Base-by-base conservation (phyloP, 37 sponge, comb jelly and placozoan species). In the Oopsacas minuta region DNA sequence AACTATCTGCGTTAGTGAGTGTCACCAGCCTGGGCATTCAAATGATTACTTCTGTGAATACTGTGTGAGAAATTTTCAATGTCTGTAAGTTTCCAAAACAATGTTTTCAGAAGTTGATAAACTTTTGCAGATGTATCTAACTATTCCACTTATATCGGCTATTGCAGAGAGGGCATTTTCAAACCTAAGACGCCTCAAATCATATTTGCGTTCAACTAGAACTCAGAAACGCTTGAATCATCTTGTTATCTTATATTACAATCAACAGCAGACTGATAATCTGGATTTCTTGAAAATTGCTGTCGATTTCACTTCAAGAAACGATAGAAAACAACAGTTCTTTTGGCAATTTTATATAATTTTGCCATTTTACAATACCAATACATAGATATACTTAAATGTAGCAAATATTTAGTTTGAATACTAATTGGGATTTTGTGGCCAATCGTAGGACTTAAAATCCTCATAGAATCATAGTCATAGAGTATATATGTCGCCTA, bases 141-240 rank as follows among this genome's bases (percentile, higher is more conserved):
- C 75, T 61, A 61, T 61, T 61, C 75, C 75, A 10, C 22, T 61
- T 5, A 61, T 34, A 61, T 61, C 75, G 75, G 75, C 75, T 61
- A 61, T 12, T 61, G 75, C 75, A 61, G 75, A 61, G 75, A 61
- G 75, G 75, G 28, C 75, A 61, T 10, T 61, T 61, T 61, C 75
- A 61, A 61, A 25, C 75, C 75, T 61, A 61, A 61, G 75, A 61
- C 75, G 75, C 75, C 75, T 61, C 75, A 61, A 61, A 61, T 61
- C 75, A 61, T 61, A 61, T 61, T 61, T 61, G 75, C 75, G 75
- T 61, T 61, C 75, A 61, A 61, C 75, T 25, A 25, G 22, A 34
- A 61, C 75, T 61, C 75, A 61, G 75, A 61, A 61, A 61, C 75
- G 75, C 75, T 61, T 61, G 75, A 61, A 61, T 61, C 75, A 61